Evolutionary conservation across 2,113 vertebrate genomes (phyloP).

Genomic region (Panthera tigris): DNA sequence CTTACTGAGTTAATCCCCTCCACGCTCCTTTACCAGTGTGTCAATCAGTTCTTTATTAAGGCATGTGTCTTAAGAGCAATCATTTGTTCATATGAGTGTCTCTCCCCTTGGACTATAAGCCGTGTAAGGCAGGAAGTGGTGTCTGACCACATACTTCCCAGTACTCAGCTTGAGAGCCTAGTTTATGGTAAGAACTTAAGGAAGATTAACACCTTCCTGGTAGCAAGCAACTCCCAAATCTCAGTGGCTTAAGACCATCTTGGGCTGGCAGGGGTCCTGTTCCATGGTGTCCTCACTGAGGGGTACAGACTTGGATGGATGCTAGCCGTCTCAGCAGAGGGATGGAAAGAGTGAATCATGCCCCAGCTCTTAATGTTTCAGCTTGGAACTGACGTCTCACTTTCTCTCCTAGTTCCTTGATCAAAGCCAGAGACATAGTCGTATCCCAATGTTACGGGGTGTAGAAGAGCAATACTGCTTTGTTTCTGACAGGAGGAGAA

Average conservation of each 20-base stretch:
- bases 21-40: neutral
- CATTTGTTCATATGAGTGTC: neutral
- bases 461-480: neutral
- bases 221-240: neutral
- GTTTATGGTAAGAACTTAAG: neutral
- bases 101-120: neutral
- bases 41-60: neutral
- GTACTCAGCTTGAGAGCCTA: neutral
- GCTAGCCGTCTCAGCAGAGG: neutral
- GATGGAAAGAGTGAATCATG: neutral
- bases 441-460: neutral
- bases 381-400: neutral
- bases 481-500: neutral
- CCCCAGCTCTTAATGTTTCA: neutral
- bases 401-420: neutral
- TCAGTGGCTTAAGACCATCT: neutral
- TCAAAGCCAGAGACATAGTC: neutral
- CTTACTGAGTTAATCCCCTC: neutral
- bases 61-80: neutral
- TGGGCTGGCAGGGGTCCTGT: neutral
- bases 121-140: neutral
- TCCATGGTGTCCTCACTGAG: neutral
- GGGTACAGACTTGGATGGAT: neutral
- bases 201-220: slow-evolving; percentile 13
- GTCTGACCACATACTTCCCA: neutral